Evolutionary conservation across 2,797 vertebrate genomes (phyloP), one percentile per base, ranked within the genome.

Genomic region (Eospalax fontanierii): DNA sequence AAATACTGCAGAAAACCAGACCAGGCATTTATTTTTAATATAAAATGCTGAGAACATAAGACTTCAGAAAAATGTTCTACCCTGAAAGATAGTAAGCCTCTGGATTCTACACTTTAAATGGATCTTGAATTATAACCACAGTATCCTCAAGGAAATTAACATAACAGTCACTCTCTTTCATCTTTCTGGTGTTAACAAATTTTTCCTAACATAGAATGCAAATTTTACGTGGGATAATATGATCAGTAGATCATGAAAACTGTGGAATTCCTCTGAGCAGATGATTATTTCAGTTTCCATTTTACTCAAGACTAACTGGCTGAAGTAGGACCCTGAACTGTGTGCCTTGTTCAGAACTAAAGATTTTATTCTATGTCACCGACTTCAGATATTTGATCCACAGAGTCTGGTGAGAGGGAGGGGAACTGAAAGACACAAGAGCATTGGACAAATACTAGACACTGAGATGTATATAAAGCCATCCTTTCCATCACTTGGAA

Each of bases 191-290:
- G 54, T 84, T 94, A 90, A 90, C 82, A 90, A 83, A 81, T 81
- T 93, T 93, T 83, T 91, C 35, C 79, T 93, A 76, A 90, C 79
- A 94, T 68, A 30, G 21, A 87, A 70, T 66, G n/a, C 83, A 93
- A 87, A 24, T 93, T 96, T 96, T 90, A 95, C 96, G 71, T 92
- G 30, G 15, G n/a, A n/a, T n/a, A 33, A 16, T 90, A 94, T 16
- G 80, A 76, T 68, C 71, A 89, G 57, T 87, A 84, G 7, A 16
- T 82, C 35, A 12, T 92, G 30, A 38, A 54, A 92, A 70, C 1
- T 82, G 33, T 84, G 70, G 95, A 96, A 94, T 78, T 71, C 59
- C 22, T 90, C 71, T 86, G 71, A 96, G 35, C 18, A 80, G 68
- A 43, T 75, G 57, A 89, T 80, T 76, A 82, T 93, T 68, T 88